A percentile compares a stretch with the other conserved stretches of the same genome.
These are phyloP conservation scores for Busseola fusca DNA, from an alignment of 2,888 invertebrate genomes.

Conservation along the genomic window DNA sequence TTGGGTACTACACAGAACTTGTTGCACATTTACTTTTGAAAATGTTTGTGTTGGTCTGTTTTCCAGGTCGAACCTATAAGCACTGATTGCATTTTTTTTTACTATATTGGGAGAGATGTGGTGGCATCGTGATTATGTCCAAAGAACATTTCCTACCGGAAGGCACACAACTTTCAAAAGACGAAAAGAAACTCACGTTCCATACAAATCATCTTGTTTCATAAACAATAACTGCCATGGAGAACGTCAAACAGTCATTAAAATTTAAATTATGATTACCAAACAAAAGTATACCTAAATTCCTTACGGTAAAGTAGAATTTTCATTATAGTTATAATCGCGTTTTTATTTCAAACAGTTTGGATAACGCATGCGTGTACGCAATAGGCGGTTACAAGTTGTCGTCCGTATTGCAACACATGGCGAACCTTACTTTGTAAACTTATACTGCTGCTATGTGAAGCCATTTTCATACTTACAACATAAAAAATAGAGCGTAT, in stretches of 20 bases:
- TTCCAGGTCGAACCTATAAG: neutral
- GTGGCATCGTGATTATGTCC: neutral
- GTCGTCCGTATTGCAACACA: conserved; percentile 61
- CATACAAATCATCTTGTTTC: conserved; percentile 45
- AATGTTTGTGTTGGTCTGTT: neutral
- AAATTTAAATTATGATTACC: conserved; percentile 4
- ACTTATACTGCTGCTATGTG: neutral
- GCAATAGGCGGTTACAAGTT: conserved; percentile 60
- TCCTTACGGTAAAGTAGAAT: conserved; percentile 16
- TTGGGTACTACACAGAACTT: neutral
- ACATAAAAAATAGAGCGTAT: conserved; percentile 1
- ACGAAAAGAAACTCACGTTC: conserved; percentile 30
- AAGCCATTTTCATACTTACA: conserved; percentile 18
- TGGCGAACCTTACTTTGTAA: conserved; percentile 21
- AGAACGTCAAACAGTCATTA: conserved; percentile 33
- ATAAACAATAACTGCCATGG: conserved; percentile 41
- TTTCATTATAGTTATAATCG: neutral
- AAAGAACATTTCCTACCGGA: neutral
- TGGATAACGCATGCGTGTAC: conserved; percentile 62
- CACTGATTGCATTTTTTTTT: neutral
- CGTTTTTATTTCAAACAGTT: conserved; percentile 50
- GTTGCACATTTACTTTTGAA: neutral
- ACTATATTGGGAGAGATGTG: neutral
- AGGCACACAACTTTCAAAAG: conserved; percentile 16
- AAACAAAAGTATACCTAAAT: conserved; percentile 2